These are phyloP conservation scores for Buathra laborator DNA, from an alignment of 2,888 invertebrate genomes.

Conservation along the genomic window DNA sequence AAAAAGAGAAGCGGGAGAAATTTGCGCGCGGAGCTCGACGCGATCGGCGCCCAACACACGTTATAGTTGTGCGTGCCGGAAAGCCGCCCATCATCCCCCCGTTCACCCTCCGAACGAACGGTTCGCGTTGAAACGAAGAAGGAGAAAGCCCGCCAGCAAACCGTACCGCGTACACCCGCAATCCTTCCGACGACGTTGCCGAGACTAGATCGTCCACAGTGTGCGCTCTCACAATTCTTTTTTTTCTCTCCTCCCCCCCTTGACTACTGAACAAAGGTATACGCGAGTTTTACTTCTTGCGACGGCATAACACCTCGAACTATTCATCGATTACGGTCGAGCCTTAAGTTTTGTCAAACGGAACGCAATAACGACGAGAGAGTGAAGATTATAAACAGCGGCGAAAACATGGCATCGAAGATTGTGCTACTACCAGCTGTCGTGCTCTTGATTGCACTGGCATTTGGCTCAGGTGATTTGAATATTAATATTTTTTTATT, in stretches of 20 bases:
- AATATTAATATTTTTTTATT: slow-evolving; percentile 25
- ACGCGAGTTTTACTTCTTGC: slow-evolving; percentile 9
- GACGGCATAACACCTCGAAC: slow-evolving; percentile 11
- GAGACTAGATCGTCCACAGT: slow-evolving; percentile 61
- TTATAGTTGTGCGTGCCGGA: slow-evolving; percentile 55
- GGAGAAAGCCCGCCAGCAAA: slow-evolving; percentile 60
- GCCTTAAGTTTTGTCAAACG: background rate
- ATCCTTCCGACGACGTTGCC: slow-evolving; percentile 66
- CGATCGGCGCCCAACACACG: slow-evolving; percentile 45
- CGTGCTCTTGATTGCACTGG: slow-evolving; percentile 70
- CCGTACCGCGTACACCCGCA: slow-evolving; percentile 51
- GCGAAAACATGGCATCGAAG: slow-evolving; percentile 61
- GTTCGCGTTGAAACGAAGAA: slow-evolving; percentile 56
- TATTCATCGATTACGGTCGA: background rate
- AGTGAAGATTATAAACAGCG: slow-evolving; percentile 65
- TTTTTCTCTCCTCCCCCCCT: slow-evolving; percentile 15
- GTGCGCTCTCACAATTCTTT: slow-evolving; percentile 46
- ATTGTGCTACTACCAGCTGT: slow-evolving; percentile 69
- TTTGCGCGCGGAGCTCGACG: slow-evolving; percentile 55
- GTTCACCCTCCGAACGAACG: slow-evolving; percentile 49
- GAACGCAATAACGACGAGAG: slow-evolving; percentile 42
- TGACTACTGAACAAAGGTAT: slow-evolving; percentile 1
- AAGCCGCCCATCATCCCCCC: slow-evolving; percentile 44
- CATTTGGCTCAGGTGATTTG: slow-evolving; percentile 75
- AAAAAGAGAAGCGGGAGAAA: slow-evolving; percentile 58